Conservation (phyloP, 2,888 invertebrate species). For the Orthosia cruda region DNA sequence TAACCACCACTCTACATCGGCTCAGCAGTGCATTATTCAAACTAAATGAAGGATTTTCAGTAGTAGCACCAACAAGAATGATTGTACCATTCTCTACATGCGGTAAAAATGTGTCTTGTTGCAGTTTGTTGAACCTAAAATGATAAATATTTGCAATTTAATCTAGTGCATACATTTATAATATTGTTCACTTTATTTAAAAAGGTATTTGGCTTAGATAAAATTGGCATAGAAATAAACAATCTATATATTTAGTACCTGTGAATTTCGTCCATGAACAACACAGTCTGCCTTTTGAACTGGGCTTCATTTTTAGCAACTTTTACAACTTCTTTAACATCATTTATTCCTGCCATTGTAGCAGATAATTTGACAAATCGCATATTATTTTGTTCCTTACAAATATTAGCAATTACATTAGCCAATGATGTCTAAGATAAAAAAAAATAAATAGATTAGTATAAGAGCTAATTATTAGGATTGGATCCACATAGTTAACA, state of each 20-base stretch:
- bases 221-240: neutral
- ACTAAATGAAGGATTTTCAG: conserved; percentile 97
- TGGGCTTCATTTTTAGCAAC: conserved; percentile 94
- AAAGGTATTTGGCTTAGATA: neutral
- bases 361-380: conserved; percentile 95
- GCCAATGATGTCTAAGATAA: conserved; percentile 94
- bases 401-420: conserved; percentile 94
- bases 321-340: conserved; percentile 94
- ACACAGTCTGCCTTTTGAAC: conserved; percentile 94
- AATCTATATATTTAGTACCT: conserved; percentile 72
- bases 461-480: neutral
- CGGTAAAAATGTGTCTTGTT: conserved; percentile 96
- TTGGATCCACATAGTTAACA: neutral
- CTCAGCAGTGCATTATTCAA: conserved; percentile 95
- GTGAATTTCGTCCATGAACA: conserved; percentile 97
- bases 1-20: conserved; percentile 94
- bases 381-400: conserved; percentile 91
- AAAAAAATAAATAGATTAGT: neutral
- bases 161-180: neutral
- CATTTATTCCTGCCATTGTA: conserved; percentile 94
- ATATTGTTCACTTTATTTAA: neutral
- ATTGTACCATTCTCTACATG: conserved; percentile 96
- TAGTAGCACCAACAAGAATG: conserved; percentile 95
- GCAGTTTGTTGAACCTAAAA: conserved; percentile 95
- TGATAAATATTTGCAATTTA: neutral